Evolutionary conservation across 2,888 invertebrate species (phyloP), one percentile per base, ranked within the genome.

Genomic region (Ectobius pallidus): DNA sequence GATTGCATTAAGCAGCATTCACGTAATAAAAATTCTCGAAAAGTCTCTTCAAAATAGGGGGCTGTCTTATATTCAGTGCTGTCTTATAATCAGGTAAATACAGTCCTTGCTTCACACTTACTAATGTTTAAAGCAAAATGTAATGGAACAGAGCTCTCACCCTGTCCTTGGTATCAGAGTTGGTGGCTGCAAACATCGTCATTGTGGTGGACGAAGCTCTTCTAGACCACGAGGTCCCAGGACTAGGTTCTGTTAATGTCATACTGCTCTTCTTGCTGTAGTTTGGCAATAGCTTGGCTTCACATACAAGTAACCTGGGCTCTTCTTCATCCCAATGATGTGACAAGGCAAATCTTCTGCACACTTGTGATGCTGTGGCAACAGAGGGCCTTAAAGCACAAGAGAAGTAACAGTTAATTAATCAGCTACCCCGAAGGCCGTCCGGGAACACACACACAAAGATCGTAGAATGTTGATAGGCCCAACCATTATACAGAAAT

Each of bases 241-340:
- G 55, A 30, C 18, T 61, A 27, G 39, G 42, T 42, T 42, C 39
- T 25, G 58, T 14, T 3, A 32, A 6, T 14, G 30, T 14, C 52
- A 52, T 25, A 14, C 52, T 52, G 2, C 20, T 63, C 22, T 52
- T 68, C 6, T 22, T 65, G 30, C 65, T 32, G 70, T 52, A 46
- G 14, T 52, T 58, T 52, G 82, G 81, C 39, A 84, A 84, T 70
- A 87, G 79, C 78, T 86, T 86, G n/a, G 96, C 93, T 81, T 97
- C 95, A 79, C 95, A 92, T 34, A 96, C 91, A 16, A 99, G 85
- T 74, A 98, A 86, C 77, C 95, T 89, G 0, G 93, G 86, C 82
- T 99, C 98, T 77, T 91, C 90, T 25, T 86, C 85, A 81, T 99
- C 97, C 99, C 99, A 99, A 80, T 89, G 88, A 78, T 90, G 88